Base-by-base conservation (phyloP, 1,140 invertebrate genomes). In the Rhyacophila brunnea region DNA sequence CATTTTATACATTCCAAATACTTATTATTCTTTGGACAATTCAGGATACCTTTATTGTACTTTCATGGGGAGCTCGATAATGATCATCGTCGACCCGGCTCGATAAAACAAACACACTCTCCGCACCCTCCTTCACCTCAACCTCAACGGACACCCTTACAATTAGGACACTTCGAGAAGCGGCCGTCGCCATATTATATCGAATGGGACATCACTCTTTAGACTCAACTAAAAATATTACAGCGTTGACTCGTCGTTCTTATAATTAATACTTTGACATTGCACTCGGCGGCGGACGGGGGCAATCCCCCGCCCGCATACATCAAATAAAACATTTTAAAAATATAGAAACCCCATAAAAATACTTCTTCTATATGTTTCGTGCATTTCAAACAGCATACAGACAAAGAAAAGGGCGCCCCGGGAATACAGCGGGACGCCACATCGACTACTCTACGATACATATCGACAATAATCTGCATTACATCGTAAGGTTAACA, bases 311-410 rank as follows among this genome's bases (percentile, higher is more conserved):
- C 23, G 23, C 23, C 58, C 59, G 62, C 52, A 59, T 43, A 47
- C 55, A 62, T 64, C 38, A 36, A 57, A 64, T 60, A 45, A 60
- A 60, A 45, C 52, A 13, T 53, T 58, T 58, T 58, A 57, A 42
- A 46, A 56, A 52, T 52, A 58, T 62, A 62, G 55, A 62, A 60
- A 65, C 58, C 58, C 63, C 58, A 61, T 65, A 58, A 60, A 51
- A 65, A 65, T 65, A 73, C 71, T 76, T 79, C 77, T 78, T 79
- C 77, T 78, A 77, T 70, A 79, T 78, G 77, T 79, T 79, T 79
- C 75, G 77, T 79, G 77, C 77, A 79, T 79, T 79, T 79, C 77
- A 74, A 78, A 79, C 76, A 78, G 78, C 74, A 79, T 79, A 79
- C 77, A 79, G 77, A 79, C 73, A 77, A 77, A 73, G 67, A 60